Base-by-base conservation (phyloP, 2,888 invertebrate genomes). In the Eueremaeus valkanovi region DNA sequence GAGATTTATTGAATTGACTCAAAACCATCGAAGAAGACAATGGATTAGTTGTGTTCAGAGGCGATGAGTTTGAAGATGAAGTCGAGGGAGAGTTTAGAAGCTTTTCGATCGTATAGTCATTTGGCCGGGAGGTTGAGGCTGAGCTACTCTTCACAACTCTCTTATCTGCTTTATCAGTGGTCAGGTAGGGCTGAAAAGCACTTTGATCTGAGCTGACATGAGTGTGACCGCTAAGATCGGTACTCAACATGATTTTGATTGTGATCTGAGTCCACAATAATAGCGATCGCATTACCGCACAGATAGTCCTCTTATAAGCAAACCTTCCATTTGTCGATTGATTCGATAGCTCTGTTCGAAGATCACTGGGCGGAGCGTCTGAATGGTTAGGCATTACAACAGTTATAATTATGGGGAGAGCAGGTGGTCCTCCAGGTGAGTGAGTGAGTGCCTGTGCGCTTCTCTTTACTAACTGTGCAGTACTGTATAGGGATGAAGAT, bases 341-440 rank as follows among this genome's bases (percentile, higher is more conserved):
- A 58, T 58, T 58, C 58, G 58, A 58, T 58, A 58, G 58, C 58
- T 58, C 58, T 58, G 27, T 29, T 21, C 16, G 27, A 58, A 18
- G 21, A 58, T 58, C 58, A 58, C 18, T 58, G 58, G 58, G 58
- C 24, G 58, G 58, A 58, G 58, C 58, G 58, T 58, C 13, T 58
- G n/a, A n/a, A n/a, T n/a, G n/a, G 58, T 58, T 58, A 58, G 27
- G 58, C 58, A 58, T 58, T 58, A 58, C 58, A 58, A 58, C 29
- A 58, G 58, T 58, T 58, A 58, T 58, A 58, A 58, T 58, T 58
- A 58, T 6, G 58, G 58, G 24, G 18, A 58, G 58, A 31, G 58
- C 58, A 58, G 58, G 58, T 58, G 58, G 58, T 58, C 58, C 58
- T 58, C n/a, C 58, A 58, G 58, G 21, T 58, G 58, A 58, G 21